These are phyloP conservation scores for Tachuris rubrigastra DNA, from an alignment of 2,113 vertebrate species.

Conservation along the genomic window DNA sequence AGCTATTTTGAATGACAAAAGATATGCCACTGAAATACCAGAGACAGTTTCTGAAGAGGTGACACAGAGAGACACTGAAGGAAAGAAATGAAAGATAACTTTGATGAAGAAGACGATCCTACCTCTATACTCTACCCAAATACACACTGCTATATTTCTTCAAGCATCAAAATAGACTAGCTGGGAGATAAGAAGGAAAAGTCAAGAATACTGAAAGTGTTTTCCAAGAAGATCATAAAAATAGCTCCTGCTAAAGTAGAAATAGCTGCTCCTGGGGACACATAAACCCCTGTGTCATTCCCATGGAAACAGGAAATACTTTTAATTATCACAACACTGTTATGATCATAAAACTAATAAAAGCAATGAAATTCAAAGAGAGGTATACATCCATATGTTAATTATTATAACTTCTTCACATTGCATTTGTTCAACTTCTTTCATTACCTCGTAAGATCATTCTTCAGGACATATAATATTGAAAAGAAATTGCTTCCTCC, in stretches of 20 bases:
- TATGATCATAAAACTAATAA: not conserved
- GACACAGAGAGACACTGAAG: not conserved
- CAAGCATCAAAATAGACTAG: not conserved
- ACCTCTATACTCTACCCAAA: not conserved
- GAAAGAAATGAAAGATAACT: not conserved
- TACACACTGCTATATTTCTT: not conserved
- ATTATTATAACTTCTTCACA: not conserved
- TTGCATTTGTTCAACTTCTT: not conserved
- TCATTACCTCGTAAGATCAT: not conserved
- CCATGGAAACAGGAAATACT: not conserved
- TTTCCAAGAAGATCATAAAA: not conserved
- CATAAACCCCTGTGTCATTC: not conserved
- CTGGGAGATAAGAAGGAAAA: not conserved
- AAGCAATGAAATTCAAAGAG: not conserved
- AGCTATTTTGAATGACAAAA: not conserved
- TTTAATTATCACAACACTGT: not conserved
- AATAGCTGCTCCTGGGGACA: not conserved
- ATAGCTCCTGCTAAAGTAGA: not conserved
- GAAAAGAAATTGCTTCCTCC: not conserved
- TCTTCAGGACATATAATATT: not conserved
- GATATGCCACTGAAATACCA: not conserved
- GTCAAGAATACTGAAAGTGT: not conserved
- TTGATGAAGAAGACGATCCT: not conserved
- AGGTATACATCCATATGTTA: not conserved
- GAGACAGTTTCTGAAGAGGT: not conserved